Base-by-base conservation (phyloP, 35 echinoderm and acorn worm species). In the Patiria miniata region DNA sequence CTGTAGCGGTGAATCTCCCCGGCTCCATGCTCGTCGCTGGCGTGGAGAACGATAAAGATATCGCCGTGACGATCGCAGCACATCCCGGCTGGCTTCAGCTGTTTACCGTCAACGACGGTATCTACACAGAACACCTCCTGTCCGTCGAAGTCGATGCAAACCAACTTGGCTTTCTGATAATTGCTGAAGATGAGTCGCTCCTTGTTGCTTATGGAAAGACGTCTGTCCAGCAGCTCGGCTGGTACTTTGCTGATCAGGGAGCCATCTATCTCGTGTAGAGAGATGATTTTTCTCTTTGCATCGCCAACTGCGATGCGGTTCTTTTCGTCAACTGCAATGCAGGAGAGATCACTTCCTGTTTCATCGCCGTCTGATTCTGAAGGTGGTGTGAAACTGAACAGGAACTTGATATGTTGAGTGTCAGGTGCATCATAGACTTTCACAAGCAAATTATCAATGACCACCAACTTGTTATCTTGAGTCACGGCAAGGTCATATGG, bases 241-340 rank as follows among this genome's bases (percentile, higher is more conserved):
- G 19, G 21, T 30, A 73, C 34, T 9, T 26, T 30, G 30, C 26
- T 32, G 7, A 30, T 36, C 65, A 73, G 26, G 34, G 65, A 73
- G 65, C 65, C 65, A 34, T 73, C 65, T 73, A 34, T 36, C 29
- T 73, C 12, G 26, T 73, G 34, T 18, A 73, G 65, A 30, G 29
- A 32, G 29, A 73, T 73, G 23, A 32, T 34, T 23, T 73, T 3
- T 30, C 34, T 23, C 14, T 10, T 23, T 10, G 2, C 29, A 34
- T 73, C 34, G 65, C 65, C 65, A 0, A 73, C 65, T 73, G 65
- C 65, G 26, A 73, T 73, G 65, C 29, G n/a, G 65, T 73, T 73
- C 42, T 47, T 47, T 16, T 73, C 65, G 9, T 36, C 65, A 32
- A 34, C 65, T 30, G 26, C 65, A 14, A 73, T 73, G 34, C 65